phyloP scores from a whole-genome alignment of 2,888 invertebrate genomes.

The Rhamnusium bicolor region DNA sequence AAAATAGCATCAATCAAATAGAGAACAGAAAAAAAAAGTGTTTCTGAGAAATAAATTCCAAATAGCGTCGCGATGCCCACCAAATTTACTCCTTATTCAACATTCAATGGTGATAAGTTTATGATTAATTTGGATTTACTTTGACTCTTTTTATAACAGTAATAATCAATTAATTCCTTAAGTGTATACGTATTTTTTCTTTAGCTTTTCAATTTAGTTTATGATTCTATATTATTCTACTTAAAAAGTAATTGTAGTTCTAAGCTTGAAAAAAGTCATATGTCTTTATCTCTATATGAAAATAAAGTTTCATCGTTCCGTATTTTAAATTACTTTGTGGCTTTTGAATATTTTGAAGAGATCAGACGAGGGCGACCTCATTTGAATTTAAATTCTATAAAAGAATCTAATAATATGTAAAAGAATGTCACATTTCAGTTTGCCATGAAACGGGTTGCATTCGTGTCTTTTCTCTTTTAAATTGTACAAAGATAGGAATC shows the following conservation, averaged over 20 bases:
- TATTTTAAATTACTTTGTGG: conserved; percentile 39
- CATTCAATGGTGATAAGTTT: too few relatives aligned
- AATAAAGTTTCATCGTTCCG: background rate
- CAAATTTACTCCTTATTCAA: too few relatives aligned
- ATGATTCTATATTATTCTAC: background rate
- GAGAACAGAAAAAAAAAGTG: too few relatives aligned
- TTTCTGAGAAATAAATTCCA: too few relatives aligned
- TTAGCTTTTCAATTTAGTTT: background rate
- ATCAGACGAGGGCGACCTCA: conserved; percentile 44
- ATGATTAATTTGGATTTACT: too few relatives aligned
- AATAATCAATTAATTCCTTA: too few relatives aligned
- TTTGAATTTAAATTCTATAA: conserved; percentile 45
- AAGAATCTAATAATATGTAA: conserved; percentile 48
- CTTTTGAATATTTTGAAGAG: conserved; percentile 40
- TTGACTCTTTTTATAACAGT: too few relatives aligned
- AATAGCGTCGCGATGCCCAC: too few relatives aligned
- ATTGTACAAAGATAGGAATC: conserved; percentile 27
- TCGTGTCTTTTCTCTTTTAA: conserved; percentile 33
- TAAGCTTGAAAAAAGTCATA: background rate
- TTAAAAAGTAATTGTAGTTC: background rate
- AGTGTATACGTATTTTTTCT: too few relatives aligned
- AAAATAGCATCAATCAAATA: too few relatives aligned
- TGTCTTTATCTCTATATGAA: background rate
- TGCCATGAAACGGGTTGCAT: conserved; percentile 32
- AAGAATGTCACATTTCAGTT: conserved; percentile 45